A percentile compares a stretch with the other conserved stretches of the same genome.
Conservation (phyloP, 30 jellyfish, hydroid and myxozoan genomes). For the Chrysaora quinquecirrha region DNA sequence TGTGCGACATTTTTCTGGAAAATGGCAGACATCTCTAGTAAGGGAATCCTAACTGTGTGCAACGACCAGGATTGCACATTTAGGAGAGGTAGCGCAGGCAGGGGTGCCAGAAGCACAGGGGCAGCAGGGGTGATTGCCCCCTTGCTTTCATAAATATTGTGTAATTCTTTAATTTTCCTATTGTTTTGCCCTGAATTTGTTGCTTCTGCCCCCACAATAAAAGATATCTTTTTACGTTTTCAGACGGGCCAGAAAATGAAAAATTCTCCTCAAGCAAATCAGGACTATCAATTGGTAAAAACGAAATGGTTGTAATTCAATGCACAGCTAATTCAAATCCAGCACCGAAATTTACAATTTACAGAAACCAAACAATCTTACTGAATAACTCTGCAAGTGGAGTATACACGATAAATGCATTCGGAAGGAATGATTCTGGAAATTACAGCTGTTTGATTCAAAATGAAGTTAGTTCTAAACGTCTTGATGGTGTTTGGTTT, state of each 20-base stretch:
- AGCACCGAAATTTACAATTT: slow-evolving; percentile 33
- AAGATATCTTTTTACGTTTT: neutral
- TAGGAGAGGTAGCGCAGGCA: too few species aligned
- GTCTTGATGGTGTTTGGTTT: slow-evolving; percentile 48
- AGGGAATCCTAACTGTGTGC: too few species aligned
- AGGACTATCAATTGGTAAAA: slow-evolving; percentile 23
- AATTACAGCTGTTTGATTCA: slow-evolving; percentile 53
- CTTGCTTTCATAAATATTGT: too few species aligned
- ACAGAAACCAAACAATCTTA: slow-evolving; percentile 18
- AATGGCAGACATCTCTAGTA: too few species aligned
- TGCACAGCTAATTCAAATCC: slow-evolving; percentile 62
- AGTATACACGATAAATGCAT: slow-evolving; percentile 29
- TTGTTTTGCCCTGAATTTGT: too few species aligned
- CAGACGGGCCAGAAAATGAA: slow-evolving; percentile 57
- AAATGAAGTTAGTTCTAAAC: slow-evolving; percentile 26
- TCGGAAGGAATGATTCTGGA: slow-evolving; percentile 38
- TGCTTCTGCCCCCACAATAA: too few species aligned
- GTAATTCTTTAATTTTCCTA: too few species aligned
- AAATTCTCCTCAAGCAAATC: slow-evolving; percentile 46
- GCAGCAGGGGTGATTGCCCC: too few species aligned
- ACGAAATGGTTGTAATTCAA: slow-evolving; percentile 16
- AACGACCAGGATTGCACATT: too few species aligned
- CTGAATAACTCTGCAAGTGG: slow-evolving; percentile 15
- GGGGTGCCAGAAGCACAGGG: too few species aligned
- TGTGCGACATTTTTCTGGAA: too few species aligned